A percentile compares a stretch with the other conserved stretches of the same genome.
These are phyloP conservation scores for Ceyx melanurus DNA, from an alignment of 2,113 vertebrate genomes.

Conservation along the genomic window DNA sequence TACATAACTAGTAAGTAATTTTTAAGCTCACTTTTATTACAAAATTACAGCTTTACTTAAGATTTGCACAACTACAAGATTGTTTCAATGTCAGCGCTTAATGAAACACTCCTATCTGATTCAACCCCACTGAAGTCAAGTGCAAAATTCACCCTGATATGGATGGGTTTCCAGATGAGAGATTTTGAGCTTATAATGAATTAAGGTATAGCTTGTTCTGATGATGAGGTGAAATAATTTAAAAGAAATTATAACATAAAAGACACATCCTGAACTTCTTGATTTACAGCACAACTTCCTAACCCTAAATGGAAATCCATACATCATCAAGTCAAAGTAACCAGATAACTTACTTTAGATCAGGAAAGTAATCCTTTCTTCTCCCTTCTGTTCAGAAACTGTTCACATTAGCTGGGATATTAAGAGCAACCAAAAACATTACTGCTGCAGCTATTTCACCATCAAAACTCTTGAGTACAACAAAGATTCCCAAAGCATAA, in stretches of 20 bases:
- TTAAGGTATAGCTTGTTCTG: constrained; percentile 38
- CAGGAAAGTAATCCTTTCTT: background rate
- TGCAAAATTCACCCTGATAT: constrained; percentile 38
- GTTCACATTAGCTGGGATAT: background rate
- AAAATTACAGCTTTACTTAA: constrained; percentile 48
- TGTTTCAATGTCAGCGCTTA: background rate
- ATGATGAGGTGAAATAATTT: constrained; percentile 12
- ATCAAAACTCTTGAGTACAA: background rate
- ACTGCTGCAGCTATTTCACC: background rate
- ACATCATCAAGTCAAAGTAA: constrained; percentile 8
- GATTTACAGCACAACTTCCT: constrained; percentile 32
- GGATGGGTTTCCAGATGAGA: background rate
- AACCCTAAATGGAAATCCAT: constrained; percentile 42
- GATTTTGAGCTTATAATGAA: background rate
- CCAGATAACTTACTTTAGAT: constrained; percentile 7
- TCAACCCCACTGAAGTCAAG: constrained; percentile 10
- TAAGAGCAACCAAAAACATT: background rate
- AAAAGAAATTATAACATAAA: constrained; percentile 28
- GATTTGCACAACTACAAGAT: constrained; percentile 40
- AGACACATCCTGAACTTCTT: constrained; percentile 19
- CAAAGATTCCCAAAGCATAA: background rate
- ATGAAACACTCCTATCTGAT: background rate
- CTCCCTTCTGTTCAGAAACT: background rate
- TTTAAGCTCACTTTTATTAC: constrained; percentile 48
- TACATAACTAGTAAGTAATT: constrained; percentile 1